Conservation (phyloP, 2,888 invertebrate species). For the Aphodius sticticus region DNA sequence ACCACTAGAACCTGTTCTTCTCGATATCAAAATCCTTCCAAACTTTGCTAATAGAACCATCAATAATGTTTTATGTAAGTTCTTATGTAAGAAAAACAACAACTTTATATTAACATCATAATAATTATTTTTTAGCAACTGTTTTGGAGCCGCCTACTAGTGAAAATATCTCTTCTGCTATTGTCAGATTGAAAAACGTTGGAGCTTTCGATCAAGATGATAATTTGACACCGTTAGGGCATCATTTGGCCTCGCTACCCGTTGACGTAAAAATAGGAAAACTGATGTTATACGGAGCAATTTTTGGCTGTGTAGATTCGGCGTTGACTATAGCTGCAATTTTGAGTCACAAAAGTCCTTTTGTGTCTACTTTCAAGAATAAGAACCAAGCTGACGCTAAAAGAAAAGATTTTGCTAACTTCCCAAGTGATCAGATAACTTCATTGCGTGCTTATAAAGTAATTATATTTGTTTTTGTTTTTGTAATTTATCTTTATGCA, state of each 20-base stretch:
- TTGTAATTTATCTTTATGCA: constrained; percentile 21
- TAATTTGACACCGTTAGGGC: constrained; percentile 84
- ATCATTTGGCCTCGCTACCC: constrained; percentile 87
- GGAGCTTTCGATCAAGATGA: constrained; percentile 81
- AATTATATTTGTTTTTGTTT: constrained; percentile 42
- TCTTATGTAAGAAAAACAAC: not conserved
- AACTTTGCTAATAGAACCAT: constrained; percentile 53
- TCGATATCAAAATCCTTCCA: constrained; percentile 78
- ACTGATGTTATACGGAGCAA: constrained; percentile 88
- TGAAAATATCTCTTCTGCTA: constrained; percentile 73
- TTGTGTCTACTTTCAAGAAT: constrained; percentile 78
- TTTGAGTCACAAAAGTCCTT: constrained; percentile 81
- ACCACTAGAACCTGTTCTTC: constrained; percentile 82
- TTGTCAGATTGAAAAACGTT: constrained; percentile 75
- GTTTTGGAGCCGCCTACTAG: constrained; percentile 78
- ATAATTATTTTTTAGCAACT: constrained; percentile 60
- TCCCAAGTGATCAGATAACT: constrained; percentile 90
- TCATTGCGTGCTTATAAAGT: constrained; percentile 86
- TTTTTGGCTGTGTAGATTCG: constrained; percentile 92
- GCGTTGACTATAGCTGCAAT: constrained; percentile 90
- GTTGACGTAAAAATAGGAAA: constrained; percentile 94
- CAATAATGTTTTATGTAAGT: constrained; percentile 53
- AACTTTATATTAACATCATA: not conserved
- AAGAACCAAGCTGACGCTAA: constrained; percentile 75
- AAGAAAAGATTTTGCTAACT: constrained; percentile 77